These are phyloP conservation scores for Takifugu flavidus DNA, from an alignment of 2,113 vertebrate species.

Conservation along the genomic window DNA sequence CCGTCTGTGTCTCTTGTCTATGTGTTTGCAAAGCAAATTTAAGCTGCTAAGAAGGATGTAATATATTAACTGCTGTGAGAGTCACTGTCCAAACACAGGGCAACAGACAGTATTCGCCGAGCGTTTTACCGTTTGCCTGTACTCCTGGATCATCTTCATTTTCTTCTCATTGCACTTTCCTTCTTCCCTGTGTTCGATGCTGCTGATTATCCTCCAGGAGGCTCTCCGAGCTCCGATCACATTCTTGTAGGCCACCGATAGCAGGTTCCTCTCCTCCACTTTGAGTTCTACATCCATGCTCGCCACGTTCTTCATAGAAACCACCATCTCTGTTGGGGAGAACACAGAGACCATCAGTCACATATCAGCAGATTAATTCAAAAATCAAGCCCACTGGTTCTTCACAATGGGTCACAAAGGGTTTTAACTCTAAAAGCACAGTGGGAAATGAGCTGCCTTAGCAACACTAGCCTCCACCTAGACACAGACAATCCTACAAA, in stretches of 20 bases:
- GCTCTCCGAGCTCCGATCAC: slow-evolving; percentile 98
- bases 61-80: too few relatives aligned
- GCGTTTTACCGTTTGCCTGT: slow-evolving; percentile 90
- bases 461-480: background rate
- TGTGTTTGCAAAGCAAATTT: too few relatives aligned
- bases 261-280: slow-evolving; percentile 96
- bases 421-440: background rate
- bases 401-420: background rate
- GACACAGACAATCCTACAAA: too few relatives aligned
- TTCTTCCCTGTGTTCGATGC: slow-evolving; percentile 98
- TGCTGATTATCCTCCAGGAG: slow-evolving; percentile 99
- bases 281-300: slow-evolving; percentile 95
- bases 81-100: too few relatives aligned
- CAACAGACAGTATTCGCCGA: background rate
- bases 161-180: slow-evolving; percentile 93
- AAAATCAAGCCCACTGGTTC: background rate
- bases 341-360: background rate
- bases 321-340: slow-evolving; percentile 90
- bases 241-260: slow-evolving; percentile 98
- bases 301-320: slow-evolving; percentile 96
- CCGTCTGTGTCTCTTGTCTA: too few relatives aligned
- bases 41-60: too few relatives aligned
- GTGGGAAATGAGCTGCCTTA: background rate
- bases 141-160: slow-evolving; percentile 97
- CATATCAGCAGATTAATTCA: too few relatives aligned